Evolutionary conservation across 2,888 invertebrate genomes (phyloP).

Genomic region (Pinctada fucata): DNA sequence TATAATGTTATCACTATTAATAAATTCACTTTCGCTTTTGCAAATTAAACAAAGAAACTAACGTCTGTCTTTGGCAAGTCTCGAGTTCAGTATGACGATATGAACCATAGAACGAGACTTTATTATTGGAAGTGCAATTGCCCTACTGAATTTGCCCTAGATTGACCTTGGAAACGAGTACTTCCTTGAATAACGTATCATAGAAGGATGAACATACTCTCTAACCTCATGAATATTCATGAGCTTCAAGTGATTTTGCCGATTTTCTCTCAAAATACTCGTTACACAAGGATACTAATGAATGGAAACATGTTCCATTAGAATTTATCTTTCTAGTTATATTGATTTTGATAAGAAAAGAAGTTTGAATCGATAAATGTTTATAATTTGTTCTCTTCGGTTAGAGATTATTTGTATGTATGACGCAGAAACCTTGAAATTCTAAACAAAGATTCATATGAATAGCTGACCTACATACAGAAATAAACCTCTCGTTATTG

Average conservation of each 20-base stretch:
- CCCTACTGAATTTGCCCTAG: constrained; percentile 37
- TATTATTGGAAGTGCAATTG: constrained; percentile 38
- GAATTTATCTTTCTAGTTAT: too few species aligned
- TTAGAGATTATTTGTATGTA: constrained; percentile 21
- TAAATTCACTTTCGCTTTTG: constrained; percentile 5
- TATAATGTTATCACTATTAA: too few species aligned
- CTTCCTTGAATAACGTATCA: constrained; percentile 40
- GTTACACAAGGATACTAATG: too few species aligned
- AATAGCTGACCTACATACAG: constrained; percentile 41
- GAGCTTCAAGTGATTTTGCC: neutral
- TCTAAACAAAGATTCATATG: constrained; percentile 36
- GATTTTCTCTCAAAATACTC: neutral
- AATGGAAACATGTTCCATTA: too few species aligned
- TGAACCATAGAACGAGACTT: neutral
- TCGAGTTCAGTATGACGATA: constrained; percentile 5
- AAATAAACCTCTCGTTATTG: constrained; percentile 25
- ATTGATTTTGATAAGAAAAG: too few species aligned
- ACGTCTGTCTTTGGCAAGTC: neutral
- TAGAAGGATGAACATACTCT: constrained; percentile 7
- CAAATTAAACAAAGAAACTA: neutral
- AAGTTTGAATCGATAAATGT: neutral
- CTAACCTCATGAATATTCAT: constrained; percentile 7
- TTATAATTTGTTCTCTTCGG: constrained; percentile 9
- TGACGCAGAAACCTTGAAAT: constrained; percentile 44
- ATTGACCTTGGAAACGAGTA: constrained; percentile 39